Evolutionary conservation across 37 sponge, comb jelly and placozoan species (phyloP).

Genomic region (Chondrosia reniformis): DNA sequence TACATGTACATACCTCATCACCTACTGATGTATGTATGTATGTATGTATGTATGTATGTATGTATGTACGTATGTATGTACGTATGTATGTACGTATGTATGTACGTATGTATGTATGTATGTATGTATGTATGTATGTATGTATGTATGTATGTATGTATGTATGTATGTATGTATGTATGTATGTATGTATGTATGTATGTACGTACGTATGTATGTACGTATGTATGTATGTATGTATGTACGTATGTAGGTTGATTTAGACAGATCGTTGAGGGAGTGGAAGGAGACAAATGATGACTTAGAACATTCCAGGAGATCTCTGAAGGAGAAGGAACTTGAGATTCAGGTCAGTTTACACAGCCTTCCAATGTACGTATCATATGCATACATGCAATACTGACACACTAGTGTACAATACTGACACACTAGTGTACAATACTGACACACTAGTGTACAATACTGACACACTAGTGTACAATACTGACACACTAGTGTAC

Average conservation of each 20-base stretch:
- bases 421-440: no score
- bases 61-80: background rate
- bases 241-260: constrained; percentile 31
- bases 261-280: constrained; percentile 35
- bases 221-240: background rate
- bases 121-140: background rate
- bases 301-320: constrained; percentile 17
- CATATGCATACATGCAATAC: no score
- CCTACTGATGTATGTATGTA: background rate
- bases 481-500: no score
- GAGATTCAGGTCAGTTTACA: constrained; percentile 27
- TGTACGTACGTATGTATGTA: background rate
- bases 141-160: background rate
- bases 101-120: background rate
- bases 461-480: no score
- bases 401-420: no score
- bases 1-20: background rate
- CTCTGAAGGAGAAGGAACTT: constrained; percentile 45
- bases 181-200: background rate
- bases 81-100: background rate
- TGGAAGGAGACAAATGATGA: constrained; percentile 25
- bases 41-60: background rate
- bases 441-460: no score
- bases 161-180: background rate
- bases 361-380: background rate